Base-by-base conservation (phyloP, 1,140 invertebrate species). In the Subanguina moxae region DNA sequence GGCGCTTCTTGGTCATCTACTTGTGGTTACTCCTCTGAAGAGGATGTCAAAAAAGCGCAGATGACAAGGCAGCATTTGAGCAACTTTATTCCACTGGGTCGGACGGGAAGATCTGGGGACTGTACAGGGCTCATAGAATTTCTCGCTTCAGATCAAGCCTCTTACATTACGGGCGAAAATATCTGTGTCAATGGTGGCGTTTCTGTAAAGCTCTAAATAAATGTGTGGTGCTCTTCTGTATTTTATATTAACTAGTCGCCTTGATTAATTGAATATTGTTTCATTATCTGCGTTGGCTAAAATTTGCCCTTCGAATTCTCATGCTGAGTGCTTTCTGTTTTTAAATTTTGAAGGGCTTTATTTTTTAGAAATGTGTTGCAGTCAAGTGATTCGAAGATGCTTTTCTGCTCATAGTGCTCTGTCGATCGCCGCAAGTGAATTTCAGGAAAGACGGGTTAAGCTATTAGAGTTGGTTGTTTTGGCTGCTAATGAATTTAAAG, bases 111-210 rank as follows among this genome's bases (percentile, higher is more conserved):
- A 69, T 86, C 90, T 13, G 84, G 89, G 32, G 93, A 97, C 80
- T 90, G 94, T 80, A 80, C 83, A 25, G 88, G 89, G 0, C 84
- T 90, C 43, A 91, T 91, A n/a, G 89, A 92, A 52, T 97, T 94
- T 83, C 84, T 97, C 48, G 89, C 88, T 30, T 94, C 91, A 0
- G 88, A 93, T 68, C 92, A 95, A 86, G 89, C 92, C 11, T 88
- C 88, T 11, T 97, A 93, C 80, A 88, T 97, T 32, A 97, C 92
- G 59, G 94, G 94, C 19, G 93, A 97, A 87, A 90, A 88, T 32
- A 87, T 94, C 64, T 85, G 90, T 57, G 88, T 89, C 42, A 85
- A 89, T 43, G 93, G 94, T 38, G 93, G 93, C 70, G 88, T 89
- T 85, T 67, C 78, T 23, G 88, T 88, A 13, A 84, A 88, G 71